These are phyloP conservation scores for Alces alces DNA, from an alignment of 2,113 vertebrate species.

Conservation along the genomic window DNA sequence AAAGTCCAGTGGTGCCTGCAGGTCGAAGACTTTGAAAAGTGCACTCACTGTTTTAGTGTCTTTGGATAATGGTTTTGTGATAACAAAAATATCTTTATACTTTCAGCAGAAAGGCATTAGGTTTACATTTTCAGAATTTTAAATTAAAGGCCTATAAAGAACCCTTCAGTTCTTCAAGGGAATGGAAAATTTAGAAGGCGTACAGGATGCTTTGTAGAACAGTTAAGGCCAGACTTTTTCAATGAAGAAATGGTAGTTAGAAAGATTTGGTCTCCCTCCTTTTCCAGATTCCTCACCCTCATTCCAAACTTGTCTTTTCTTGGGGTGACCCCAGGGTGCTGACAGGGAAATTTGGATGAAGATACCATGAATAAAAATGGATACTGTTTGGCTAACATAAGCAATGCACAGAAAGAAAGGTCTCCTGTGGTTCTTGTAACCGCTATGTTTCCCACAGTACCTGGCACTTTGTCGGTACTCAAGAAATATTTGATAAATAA, in stretches of 20 bases:
- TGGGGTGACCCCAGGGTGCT: not conserved
- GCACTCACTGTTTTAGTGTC: not conserved
- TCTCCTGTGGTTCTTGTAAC: not conserved
- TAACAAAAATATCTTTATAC: not conserved
- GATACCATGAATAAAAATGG: not conserved
- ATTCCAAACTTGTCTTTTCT: not conserved
- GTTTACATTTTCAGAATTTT: constrained; percentile 27
- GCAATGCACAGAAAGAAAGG: not conserved
- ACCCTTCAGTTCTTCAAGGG: not conserved
- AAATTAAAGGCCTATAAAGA: not conserved
- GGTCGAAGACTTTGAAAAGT: not conserved
- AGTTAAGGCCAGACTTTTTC: not conserved
- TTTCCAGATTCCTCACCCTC: not conserved
- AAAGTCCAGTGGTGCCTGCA: not conserved
- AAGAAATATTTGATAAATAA: not conserved
- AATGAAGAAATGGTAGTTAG: not conserved
- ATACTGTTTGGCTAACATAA: not conserved
- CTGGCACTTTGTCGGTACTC: not conserved
- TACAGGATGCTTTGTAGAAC: not conserved
- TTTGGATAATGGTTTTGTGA: not conserved
- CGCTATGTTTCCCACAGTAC: not conserved
- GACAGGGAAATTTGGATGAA: not conserved
- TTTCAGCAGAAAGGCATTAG: not conserved
- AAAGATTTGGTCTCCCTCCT: not conserved
- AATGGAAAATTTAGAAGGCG: not conserved